These are phyloP conservation scores for Barbus barbus DNA, from an alignment of 2,113 vertebrate species.

Conservation along the genomic window DNA sequence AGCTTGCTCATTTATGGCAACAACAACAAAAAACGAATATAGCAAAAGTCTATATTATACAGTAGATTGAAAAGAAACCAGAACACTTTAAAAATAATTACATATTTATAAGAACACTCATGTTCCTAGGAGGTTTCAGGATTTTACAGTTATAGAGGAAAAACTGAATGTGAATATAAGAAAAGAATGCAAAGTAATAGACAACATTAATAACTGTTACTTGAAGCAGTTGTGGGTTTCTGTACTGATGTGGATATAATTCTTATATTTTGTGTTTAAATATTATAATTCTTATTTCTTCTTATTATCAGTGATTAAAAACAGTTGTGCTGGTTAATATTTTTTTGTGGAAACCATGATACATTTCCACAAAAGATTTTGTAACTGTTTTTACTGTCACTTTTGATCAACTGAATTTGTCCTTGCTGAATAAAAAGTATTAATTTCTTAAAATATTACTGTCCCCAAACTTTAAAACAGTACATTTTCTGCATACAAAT, in stretches of 20 bases:
- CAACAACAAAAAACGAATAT: neutral
- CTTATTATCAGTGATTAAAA: no score
- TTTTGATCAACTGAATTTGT: no score
- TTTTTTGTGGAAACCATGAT: no score
- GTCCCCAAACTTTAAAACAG: no score
- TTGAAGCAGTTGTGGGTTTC: neutral
- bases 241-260: neutral
- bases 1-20: slow-evolving; percentile 8
- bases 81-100: slow-evolving; percentile 6
- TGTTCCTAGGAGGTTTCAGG: neutral
- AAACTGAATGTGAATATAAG: neutral
- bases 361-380: no score
- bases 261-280: neutral
- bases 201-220: neutral
- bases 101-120: neutral
- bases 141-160: neutral
- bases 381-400: no score
- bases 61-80: neutral
- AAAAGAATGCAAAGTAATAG: neutral
- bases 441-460: no score
- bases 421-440: no score
- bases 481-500: neutral
- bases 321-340: no score
- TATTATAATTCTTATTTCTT: neutral
- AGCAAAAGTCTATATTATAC: neutral